Percentiles rank a stretch among this genome's conserved stretches.
These are phyloP conservation scores for Kuschelorhynchus macadamiae DNA, from an alignment of 2,888 invertebrate genomes.

Conservation along the genomic window DNA sequence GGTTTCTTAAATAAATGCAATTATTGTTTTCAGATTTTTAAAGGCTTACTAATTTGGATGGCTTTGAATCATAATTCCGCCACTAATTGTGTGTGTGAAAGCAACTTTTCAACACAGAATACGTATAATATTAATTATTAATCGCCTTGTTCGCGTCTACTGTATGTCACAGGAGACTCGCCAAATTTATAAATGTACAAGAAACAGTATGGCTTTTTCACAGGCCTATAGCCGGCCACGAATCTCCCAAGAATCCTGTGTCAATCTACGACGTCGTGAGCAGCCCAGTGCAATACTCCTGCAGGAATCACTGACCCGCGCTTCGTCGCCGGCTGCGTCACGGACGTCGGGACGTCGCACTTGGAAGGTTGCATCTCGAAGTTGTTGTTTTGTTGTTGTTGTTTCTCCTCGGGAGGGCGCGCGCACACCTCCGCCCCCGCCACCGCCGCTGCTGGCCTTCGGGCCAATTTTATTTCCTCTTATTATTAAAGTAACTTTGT, in stretches of 20 bases:
- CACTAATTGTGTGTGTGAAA: too few relatives aligned
- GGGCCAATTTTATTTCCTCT: constrained; percentile 44
- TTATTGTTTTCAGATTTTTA: too few relatives aligned
- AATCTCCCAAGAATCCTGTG: background rate
- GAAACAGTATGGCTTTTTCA: too few relatives aligned
- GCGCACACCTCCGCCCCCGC: too few relatives aligned
- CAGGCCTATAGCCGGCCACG: background rate
- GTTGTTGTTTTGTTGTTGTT: constrained; percentile 43
- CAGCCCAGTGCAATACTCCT: constrained; percentile 32
- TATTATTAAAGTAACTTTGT: constrained; percentile 45
- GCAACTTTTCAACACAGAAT: too few relatives aligned
- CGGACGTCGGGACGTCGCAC: constrained; percentile 51
- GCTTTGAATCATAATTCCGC: too few relatives aligned
- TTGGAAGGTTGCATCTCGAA: constrained; percentile 50
- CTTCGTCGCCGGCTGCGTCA: constrained; percentile 45
- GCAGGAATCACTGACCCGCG: constrained; percentile 51
- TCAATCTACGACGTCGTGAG: constrained; percentile 27
- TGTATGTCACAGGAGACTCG: too few relatives aligned
- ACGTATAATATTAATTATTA: too few relatives aligned
- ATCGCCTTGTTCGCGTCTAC: too few relatives aligned
- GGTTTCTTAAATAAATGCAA: too few relatives aligned
- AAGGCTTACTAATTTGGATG: too few relatives aligned
- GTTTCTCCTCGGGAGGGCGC: constrained; percentile 32
- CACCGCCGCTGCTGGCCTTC: constrained; percentile 42
- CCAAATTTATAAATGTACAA: too few relatives aligned